A percentile compares a stretch with the other conserved stretches of the same genome.
phyloP scores from a whole-genome alignment of 1,140 invertebrate genomes.

The Mycetomoellerius zeteki region DNA sequence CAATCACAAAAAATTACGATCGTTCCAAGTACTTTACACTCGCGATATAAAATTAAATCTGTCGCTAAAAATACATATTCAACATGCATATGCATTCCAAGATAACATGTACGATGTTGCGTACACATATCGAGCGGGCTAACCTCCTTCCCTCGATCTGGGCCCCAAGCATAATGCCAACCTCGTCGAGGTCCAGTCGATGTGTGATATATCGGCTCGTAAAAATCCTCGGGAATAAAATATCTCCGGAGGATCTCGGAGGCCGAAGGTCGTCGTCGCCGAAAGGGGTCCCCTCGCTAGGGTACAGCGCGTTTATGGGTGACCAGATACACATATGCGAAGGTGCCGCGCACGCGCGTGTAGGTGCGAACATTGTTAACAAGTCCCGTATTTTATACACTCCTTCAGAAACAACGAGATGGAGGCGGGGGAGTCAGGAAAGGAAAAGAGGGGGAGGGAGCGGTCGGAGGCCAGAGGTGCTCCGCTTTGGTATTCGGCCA shows the following conservation, averaged over 20 bases:
- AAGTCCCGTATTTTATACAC: slow-evolving; percentile 86
- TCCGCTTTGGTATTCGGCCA: slow-evolving; percentile 64
- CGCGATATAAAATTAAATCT: slow-evolving; percentile 29
- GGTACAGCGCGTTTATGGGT: slow-evolving; percentile 72
- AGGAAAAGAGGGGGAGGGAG: not conserved
- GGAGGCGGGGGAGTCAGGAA: slow-evolving; percentile 23
- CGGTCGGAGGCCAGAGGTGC: slow-evolving; percentile 68
- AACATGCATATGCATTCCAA: not conserved
- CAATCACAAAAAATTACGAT: not conserved
- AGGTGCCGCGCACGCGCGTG: slow-evolving; percentile 67
- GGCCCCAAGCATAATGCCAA: slow-evolving; percentile 78
- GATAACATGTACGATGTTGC: slow-evolving; percentile 17
- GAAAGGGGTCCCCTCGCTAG: slow-evolving; percentile 79
- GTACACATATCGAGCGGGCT: slow-evolving; percentile 56
- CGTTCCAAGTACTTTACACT: not conserved
- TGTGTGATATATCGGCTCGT: slow-evolving; percentile 87
- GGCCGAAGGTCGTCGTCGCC: slow-evolving; percentile 85
- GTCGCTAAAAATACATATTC: slow-evolving; percentile 15
- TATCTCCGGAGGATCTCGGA: slow-evolving; percentile 85
- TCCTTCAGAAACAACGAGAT: slow-evolving; percentile 75
- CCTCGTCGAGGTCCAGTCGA: slow-evolving; percentile 80
- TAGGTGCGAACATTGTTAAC: slow-evolving; percentile 87
- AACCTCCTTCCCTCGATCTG: slow-evolving; percentile 67
- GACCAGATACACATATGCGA: slow-evolving; percentile 70
- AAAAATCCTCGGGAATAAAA: slow-evolving; percentile 86